These are phyloP conservation scores for Nasonia giraulti DNA, from an alignment of 1,140 invertebrate genomes.

Conservation along the genomic window DNA sequence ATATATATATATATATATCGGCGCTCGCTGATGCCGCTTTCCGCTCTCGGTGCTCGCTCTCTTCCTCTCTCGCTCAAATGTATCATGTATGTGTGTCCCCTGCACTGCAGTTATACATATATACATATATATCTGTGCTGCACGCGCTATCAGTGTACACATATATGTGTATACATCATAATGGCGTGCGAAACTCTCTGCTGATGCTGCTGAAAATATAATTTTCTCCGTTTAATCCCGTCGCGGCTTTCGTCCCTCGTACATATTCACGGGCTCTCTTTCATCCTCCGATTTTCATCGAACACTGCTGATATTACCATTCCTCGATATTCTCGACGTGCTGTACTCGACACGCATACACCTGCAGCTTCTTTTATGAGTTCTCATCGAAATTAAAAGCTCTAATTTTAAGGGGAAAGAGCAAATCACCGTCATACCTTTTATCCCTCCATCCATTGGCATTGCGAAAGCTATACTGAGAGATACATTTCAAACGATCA, in stretches of 20 bases:
- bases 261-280: background rate
- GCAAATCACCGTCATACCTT: no score
- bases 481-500: no score
- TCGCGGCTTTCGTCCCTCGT: background rate
- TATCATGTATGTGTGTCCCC: no score
- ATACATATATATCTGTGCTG: background rate
- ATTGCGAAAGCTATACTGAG: no score
- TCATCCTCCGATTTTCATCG: background rate
- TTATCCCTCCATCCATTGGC: no score
- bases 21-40: no score
- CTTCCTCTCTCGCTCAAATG: no score
- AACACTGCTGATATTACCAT: background rate
- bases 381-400: background rate
- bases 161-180: background rate
- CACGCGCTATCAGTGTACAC: background rate
- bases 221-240: background rate
- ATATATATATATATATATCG: no score
- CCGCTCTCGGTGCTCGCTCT: background rate
- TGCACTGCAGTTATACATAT: no score
- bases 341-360: no score
- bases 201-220: background rate
- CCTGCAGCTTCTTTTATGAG: no score
- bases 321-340: background rate
- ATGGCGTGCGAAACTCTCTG: background rate
- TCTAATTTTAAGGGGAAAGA: background rate